Base-by-base conservation (phyloP, 2,797 vertebrate genomes). In the Pelodytes ibericus region DNA sequence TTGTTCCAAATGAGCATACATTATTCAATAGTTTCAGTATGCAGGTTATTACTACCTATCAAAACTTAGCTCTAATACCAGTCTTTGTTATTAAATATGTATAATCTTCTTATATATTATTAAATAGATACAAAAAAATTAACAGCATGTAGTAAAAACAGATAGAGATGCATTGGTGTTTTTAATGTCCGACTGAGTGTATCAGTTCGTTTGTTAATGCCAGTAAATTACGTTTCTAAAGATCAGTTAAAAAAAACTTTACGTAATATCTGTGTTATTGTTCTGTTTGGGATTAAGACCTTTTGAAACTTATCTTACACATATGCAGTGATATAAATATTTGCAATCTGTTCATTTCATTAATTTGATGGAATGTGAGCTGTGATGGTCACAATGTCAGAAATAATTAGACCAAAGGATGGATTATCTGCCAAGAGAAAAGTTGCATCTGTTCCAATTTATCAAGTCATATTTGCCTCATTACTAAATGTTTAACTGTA, bases 61-160 rank as follows among this genome's bases (percentile, higher is more conserved):
- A 87, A 87, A 80, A 74, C 81, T 73, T 76, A 86, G 80, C 71
- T 86, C 87, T 90, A 86, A 89, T 88, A 66, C 74, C 18, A 82
- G 36, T 24, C 41, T 85, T 87, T 84, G 82, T 36, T 83, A 89
- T 88, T 83, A 88, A 92, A 90, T 86, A 89, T 89, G 69, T 70
- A 89, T 89, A 83, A 72, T 70, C 73, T 29, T 39, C 62, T 86
- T 74, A 86, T 88, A 77, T 82, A 85, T 88, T 90, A 88, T 88
- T 90, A 87, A 90, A 51, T 36, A 29, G 65, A 77, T 2, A 62
- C 27, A 84, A 81, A 84, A 83, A 69, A 56, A 58, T 63, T 76
- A 76, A 57, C 58, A 69, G 29, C n/a, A 39, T 64, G 29, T 56
- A 66, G 58, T 57, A 60, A 72, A 72, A 60, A 18, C 66, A 39